Evolutionary conservation across 2,113 vertebrate genomes (phyloP).

Genomic region (Pampusana beccarii): DNA sequence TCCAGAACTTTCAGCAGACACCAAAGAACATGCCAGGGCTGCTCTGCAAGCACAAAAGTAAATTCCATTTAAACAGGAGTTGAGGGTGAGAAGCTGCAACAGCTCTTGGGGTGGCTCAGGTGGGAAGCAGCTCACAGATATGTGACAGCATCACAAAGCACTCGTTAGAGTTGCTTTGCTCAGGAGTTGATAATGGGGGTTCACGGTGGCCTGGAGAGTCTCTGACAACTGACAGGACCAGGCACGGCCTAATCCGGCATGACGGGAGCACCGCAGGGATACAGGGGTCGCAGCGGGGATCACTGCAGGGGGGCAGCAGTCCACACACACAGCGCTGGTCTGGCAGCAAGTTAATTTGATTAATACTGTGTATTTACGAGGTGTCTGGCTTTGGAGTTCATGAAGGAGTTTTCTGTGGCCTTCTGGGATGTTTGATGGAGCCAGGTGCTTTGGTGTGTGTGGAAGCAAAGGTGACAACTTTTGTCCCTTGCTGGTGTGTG

Average conservation of each 20-base stretch:
- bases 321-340: not conserved
- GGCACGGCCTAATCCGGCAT: not conserved
- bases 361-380: not conserved
- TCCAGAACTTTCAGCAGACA: not conserved
- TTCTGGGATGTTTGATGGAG: not conserved
- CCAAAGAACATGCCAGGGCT: not conserved
- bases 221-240: not conserved
- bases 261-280: not conserved
- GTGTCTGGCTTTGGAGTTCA: not conserved
- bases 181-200: accelerated
- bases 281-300: accelerated
- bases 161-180: not conserved
- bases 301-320: accelerated
- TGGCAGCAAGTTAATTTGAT: not conserved
- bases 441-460: not conserved
- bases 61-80: not conserved
- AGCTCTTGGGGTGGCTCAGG: not conserved
- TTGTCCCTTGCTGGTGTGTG: not conserved
- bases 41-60: not conserved
- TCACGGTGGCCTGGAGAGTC: not conserved
- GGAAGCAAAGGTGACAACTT: not conserved
- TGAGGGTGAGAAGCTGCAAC: not conserved
- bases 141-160: not conserved
- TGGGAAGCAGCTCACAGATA: not conserved
- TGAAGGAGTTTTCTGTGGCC: not conserved